Conservation (phyloP, 2,797 vertebrate genomes). For the Buceros bicornis region DNA sequence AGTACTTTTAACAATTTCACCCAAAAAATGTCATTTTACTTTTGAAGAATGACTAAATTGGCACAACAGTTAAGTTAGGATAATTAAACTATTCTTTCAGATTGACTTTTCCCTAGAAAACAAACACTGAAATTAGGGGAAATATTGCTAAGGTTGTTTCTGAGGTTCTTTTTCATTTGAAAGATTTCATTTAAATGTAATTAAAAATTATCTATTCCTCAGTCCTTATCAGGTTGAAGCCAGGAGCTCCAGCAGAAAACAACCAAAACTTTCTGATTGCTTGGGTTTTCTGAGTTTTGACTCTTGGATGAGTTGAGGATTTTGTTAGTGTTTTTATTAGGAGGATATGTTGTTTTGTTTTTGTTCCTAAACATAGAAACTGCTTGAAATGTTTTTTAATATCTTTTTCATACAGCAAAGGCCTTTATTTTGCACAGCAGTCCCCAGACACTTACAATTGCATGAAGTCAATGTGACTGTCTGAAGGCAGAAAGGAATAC, state of each 20-base stretch:
- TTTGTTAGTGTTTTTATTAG: neutral
- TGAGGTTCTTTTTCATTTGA: neutral
- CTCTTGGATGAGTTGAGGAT: neutral
- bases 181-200: neutral
- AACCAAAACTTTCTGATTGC: neutral
- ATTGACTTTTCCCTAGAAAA: neutral
- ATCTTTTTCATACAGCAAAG: neutral
- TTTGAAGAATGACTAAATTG: neutral
- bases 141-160: neutral
- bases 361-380: neutral
- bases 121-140: neutral
- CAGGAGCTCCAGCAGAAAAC: neutral
- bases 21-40: neutral
- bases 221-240: neutral
- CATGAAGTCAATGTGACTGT: neutral
- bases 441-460: neutral
- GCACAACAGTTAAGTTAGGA: neutral
- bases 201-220: neutral
- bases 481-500: neutral
- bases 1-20: neutral
- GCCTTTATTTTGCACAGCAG: neutral
- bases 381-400: neutral
- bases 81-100: neutral
- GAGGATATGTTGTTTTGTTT: accelerated
- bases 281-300: neutral